Evolutionary conservation across 2,797 vertebrate genomes (phyloP).

Genomic region (Sparus aurata): DNA sequence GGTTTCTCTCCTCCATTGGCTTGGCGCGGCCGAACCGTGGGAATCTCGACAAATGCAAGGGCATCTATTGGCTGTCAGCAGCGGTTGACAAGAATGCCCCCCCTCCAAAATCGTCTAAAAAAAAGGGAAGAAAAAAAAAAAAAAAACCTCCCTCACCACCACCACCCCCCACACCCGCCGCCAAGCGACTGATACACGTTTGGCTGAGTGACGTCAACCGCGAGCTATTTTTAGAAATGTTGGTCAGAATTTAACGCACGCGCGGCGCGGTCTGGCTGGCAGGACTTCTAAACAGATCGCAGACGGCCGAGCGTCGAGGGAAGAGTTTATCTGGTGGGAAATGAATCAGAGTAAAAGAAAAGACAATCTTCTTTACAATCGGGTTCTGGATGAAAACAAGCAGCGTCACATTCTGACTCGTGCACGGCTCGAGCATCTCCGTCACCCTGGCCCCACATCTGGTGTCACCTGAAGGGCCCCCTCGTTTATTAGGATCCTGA

Average conservation of each 20-base stretch:
- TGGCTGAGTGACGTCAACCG: conserved; percentile 82
- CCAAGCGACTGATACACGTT: conserved; percentile 76
- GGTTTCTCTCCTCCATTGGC: conserved; percentile 58
- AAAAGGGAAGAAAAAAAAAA: neutral
- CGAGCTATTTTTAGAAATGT: conserved; percentile 85
- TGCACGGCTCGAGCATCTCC: neutral
- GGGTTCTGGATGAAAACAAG: conserved; percentile 13
- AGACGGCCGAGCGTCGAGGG: conserved; percentile 50
- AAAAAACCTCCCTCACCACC: neutral
- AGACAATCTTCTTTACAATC: neutral
- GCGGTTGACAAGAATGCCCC: conserved; percentile 54
- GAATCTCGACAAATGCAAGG: conserved; percentile 55
- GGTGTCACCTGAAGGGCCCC: neutral
- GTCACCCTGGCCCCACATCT: conserved; percentile 24
- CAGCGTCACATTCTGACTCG: neutral
- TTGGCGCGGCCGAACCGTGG: conserved; percentile 56
- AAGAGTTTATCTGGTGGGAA: conserved; percentile 31
- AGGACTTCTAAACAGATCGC: conserved; percentile 64
- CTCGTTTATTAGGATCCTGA: conserved; percentile 17
- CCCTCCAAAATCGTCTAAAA: neutral
- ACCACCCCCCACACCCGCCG: conserved; percentile 29
- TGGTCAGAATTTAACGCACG: conserved; percentile 80
- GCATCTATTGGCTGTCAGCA: conserved; percentile 66
- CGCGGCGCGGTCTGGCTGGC: conserved; percentile 66
- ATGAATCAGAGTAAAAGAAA: conserved; percentile 44